phyloP scores from a whole-genome alignment of 2,888 invertebrate species.

The Hemaris fuciformis region DNA sequence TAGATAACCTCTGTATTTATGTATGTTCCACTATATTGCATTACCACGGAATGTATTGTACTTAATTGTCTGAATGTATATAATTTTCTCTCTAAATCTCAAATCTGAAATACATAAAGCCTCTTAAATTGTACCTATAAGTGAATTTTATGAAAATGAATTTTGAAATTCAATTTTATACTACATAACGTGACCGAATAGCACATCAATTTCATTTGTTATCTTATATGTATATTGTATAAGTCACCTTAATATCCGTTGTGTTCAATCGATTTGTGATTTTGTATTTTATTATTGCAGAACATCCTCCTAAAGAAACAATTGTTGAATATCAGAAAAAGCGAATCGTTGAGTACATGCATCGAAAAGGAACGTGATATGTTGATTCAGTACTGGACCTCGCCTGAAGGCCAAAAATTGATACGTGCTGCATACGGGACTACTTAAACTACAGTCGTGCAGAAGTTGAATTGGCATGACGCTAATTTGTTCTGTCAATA shows the following conservation, averaged over 20 bases:
- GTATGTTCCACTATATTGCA: background rate
- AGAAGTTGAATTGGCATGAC: background rate
- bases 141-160: too few relatives aligned
- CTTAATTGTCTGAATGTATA: background rate
- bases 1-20: slow-evolving; percentile 1
- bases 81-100: too few relatives aligned
- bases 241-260: too few relatives aligned
- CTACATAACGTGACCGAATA: too few relatives aligned
- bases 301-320: slow-evolving; percentile 81
- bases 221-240: too few relatives aligned
- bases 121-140: too few relatives aligned
- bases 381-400: slow-evolving; percentile 88
- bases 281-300: slow-evolving; percentile 69
- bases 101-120: too few relatives aligned
- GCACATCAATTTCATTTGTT: too few relatives aligned
- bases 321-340: slow-evolving; percentile 67
- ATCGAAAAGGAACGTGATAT: slow-evolving; percentile 86
- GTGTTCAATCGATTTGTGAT: background rate
- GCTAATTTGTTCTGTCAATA: background rate
- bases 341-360: slow-evolving; percentile 82
- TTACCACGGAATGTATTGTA: background rate
- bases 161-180: too few relatives aligned
- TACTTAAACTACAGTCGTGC: background rate
- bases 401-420: slow-evolving; percentile 84
- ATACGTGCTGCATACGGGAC: slow-evolving; percentile 36